phyloP scores from a whole-genome alignment of 2,113 vertebrate genomes.

The Murina feae region DNA sequence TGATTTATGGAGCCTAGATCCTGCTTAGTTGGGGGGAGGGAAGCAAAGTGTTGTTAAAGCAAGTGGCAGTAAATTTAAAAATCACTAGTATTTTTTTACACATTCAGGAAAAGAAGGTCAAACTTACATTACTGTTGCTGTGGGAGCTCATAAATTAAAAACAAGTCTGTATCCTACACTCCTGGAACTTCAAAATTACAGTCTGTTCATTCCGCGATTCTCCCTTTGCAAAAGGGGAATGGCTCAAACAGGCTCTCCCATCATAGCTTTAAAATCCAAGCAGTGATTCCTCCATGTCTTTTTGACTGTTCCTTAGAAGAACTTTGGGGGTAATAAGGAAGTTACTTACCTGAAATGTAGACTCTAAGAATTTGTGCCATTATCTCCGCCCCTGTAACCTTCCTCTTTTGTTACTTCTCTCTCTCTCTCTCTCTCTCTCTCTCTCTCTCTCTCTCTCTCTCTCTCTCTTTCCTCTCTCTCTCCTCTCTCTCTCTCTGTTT shows the following conservation, averaged over 20 bases:
- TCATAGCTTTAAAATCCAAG: constrained; percentile 51
- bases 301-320: constrained; percentile 36
- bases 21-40: constrained; percentile 20
- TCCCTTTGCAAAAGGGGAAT: constrained; percentile 26
- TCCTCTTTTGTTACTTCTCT: background rate
- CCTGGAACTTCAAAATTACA: constrained; percentile 67
- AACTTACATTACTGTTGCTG: constrained; percentile 19
- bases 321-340: background rate
- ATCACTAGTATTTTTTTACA: constrained; percentile 57
- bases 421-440: background rate
- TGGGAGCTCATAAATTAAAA: constrained; percentile 72
- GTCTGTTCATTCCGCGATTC: constrained; percentile 51
- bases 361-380: background rate
- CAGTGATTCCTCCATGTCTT: constrained; percentile 49
- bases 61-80: constrained; percentile 66
- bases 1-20: constrained; percentile 75
- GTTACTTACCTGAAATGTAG: background rate
- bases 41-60: constrained; percentile 17
- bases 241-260: background rate
- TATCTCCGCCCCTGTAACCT: background rate
- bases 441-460: background rate
- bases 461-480: background rate
- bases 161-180: constrained; percentile 65
- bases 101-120: background rate
- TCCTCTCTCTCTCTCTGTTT: background rate